phyloP scores from a whole-genome alignment of 2,888 invertebrate genomes.

The Lampropteryx suffumata region DNA sequence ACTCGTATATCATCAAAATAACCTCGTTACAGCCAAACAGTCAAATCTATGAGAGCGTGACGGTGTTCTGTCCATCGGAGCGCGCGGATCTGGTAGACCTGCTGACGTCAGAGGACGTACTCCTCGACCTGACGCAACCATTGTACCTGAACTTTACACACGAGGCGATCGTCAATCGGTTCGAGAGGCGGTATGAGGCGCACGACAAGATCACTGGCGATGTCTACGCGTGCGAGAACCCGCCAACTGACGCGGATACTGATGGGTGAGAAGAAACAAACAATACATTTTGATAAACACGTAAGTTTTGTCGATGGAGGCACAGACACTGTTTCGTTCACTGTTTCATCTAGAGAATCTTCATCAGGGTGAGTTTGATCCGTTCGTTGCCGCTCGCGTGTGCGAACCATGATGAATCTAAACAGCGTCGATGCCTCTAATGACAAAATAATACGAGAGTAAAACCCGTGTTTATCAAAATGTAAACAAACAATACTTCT shows the following conservation, averaged over 20 bases:
- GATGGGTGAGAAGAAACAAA: conserved; percentile 84
- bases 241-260: conserved; percentile 81
- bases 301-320: too few relatives aligned
- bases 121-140: conserved; percentile 91
- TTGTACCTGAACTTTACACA: conserved; percentile 94
- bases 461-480: too few relatives aligned
- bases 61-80: conserved; percentile 92
- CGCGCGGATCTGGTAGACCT: conserved; percentile 88
- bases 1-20: not conserved
- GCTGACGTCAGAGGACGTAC: conserved; percentile 88
- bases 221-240: conserved; percentile 88
- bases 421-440: too few relatives aligned
- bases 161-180: conserved; percentile 89
- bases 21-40: conserved; percentile 87
- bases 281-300: too few relatives aligned
- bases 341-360: too few relatives aligned
- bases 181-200: conserved; percentile 85
- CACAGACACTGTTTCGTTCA: too few relatives aligned
- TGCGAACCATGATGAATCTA: too few relatives aligned
- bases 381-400: too few relatives aligned
- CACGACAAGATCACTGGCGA: conserved; percentile 92
- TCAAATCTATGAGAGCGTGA: conserved; percentile 91
- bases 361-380: too few relatives aligned
- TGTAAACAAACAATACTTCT: too few relatives aligned
- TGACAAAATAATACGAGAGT: too few relatives aligned